phyloP scores from a whole-genome alignment of 2,797 vertebrate genomes.

The Margarornis squamiger region DNA sequence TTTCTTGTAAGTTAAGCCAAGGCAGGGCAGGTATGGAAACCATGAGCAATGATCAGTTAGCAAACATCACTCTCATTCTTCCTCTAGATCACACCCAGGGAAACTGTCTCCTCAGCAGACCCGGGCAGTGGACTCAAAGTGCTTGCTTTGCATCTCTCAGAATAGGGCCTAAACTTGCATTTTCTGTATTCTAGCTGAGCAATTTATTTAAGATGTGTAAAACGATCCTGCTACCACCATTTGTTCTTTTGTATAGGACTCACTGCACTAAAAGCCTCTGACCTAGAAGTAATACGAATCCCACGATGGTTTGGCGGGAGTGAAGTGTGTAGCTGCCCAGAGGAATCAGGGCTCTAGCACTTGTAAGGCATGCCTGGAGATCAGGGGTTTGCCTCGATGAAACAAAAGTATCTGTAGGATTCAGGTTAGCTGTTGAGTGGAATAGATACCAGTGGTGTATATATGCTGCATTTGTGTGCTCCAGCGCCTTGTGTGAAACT shows the following conservation, averaged over 20 bases:
- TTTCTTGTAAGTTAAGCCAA: slow-evolving; percentile 11
- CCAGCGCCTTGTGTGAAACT: neutral
- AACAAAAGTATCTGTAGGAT: neutral
- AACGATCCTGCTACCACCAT: neutral
- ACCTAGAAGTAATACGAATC: neutral
- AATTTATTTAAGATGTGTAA: neutral
- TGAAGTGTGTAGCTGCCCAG: neutral
- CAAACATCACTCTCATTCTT: neutral
- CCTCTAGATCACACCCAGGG: neutral
- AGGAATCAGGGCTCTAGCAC: neutral
- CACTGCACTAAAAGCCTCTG: neutral
- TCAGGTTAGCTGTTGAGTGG: neutral
- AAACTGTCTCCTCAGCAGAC: slow-evolving; percentile 22
- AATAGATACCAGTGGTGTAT: neutral
- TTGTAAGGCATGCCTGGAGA: neutral
- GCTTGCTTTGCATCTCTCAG: neutral
- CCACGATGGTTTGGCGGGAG: neutral
- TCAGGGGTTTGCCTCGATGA: neutral
- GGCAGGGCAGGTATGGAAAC: neutral
- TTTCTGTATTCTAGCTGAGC: neutral
- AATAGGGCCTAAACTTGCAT: neutral
- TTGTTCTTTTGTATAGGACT: neutral
- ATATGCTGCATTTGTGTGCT: neutral
- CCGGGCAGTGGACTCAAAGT: neutral
- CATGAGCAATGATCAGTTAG: neutral